These are phyloP conservation scores for Oplegnathus fasciatus DNA, from an alignment of 2,113 vertebrate genomes.

Conservation along the genomic window DNA sequence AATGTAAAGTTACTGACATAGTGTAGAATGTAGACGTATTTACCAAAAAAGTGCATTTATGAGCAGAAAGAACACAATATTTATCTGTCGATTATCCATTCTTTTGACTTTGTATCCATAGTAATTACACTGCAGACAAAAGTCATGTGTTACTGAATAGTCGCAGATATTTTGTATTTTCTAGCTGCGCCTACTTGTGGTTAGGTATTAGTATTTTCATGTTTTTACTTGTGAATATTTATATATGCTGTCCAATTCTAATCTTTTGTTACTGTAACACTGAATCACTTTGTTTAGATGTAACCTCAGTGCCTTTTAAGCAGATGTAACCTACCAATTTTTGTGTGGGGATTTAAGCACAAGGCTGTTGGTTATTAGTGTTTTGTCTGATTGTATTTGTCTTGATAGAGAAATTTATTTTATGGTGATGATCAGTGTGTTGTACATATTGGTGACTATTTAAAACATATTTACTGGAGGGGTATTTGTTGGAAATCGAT, in stretches of 20 bases:
- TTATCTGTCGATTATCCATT: neutral
- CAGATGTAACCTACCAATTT: neutral
- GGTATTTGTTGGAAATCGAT: constrained; percentile 16
- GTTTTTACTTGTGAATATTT: constrained; percentile 2
- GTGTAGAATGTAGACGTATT: constrained; percentile 13
- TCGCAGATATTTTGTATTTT: constrained; percentile 4
- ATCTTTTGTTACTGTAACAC: constrained; percentile 6
- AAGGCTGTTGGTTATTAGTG: constrained; percentile 16
- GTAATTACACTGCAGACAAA: constrained; percentile 12
- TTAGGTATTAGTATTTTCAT: constrained; percentile 30
- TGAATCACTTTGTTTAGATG: neutral
- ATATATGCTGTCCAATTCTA: neutral
- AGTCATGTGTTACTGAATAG: constrained; percentile 29
- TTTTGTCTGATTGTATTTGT: constrained; percentile 16
- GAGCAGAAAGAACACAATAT: constrained; percentile 69
- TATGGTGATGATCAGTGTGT: constrained; percentile 33
- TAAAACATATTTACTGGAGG: constrained; percentile 43
- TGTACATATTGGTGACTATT: constrained; percentile 67
- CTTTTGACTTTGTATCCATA: constrained; percentile 9
- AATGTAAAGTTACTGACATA: constrained; percentile 29
- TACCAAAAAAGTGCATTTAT: constrained; percentile 30
- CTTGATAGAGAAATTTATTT: constrained; percentile 5
- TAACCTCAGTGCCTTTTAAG: constrained; percentile 46
- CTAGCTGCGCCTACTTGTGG: constrained; percentile 22
- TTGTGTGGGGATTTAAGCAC: constrained; percentile 29